These are phyloP conservation scores for Nibea coibor DNA, from an alignment of 2,113 vertebrate species.

Conservation along the genomic window DNA sequence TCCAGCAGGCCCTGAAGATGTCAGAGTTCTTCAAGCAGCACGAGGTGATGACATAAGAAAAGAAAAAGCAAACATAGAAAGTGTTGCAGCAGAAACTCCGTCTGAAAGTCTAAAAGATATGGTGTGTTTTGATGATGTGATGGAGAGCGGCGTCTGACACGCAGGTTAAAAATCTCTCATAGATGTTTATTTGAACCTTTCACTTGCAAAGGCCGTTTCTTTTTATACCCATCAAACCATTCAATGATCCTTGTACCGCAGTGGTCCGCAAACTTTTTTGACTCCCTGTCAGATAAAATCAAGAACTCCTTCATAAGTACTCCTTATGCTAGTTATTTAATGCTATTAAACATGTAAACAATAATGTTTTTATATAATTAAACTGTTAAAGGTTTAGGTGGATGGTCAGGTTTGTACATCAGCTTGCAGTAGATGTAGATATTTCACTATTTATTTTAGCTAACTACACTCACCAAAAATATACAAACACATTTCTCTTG, in stretches of 20 bases:
- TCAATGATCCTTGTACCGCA: no score
- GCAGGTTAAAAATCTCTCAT: background rate
- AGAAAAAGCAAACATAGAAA: slow-evolving; percentile 11
- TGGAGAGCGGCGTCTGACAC: background rate
- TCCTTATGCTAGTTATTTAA: no score
- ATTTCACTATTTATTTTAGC: background rate
- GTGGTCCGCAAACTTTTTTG: background rate
- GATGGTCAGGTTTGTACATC: background rate
- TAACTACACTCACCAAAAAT: no score
- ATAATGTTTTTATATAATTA: background rate
- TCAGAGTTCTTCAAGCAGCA: slow-evolving; percentile 95
- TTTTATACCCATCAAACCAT: background rate
- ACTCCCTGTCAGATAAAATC: background rate
- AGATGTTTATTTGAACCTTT: background rate
- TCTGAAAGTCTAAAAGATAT: background rate
- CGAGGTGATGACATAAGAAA: slow-evolving; percentile 85
- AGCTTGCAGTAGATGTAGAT: background rate
- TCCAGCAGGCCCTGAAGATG: slow-evolving; percentile 88
- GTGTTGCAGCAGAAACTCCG: background rate
- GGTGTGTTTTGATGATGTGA: background rate
- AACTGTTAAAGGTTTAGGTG: background rate
- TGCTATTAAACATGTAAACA: no score
- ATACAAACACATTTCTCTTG: no score
- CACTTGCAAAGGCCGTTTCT: background rate
- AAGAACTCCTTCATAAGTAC: background rate